Conservation (phyloP, 2,888 invertebrate species). For the Troides aeacus region DNA sequence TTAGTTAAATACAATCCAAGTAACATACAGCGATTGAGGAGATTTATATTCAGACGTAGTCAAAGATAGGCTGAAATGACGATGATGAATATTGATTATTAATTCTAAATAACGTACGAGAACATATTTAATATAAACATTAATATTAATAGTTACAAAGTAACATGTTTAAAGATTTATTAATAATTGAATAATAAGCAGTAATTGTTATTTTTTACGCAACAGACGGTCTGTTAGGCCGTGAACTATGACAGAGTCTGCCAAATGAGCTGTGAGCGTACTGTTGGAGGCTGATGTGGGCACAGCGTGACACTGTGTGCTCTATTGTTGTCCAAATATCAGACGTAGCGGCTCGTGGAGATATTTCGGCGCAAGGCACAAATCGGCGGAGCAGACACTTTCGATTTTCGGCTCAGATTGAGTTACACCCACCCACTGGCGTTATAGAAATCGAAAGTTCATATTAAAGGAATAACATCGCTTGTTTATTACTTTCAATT, state of each 20-base stretch:
- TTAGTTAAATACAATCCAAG: no score
- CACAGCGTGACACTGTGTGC: conserved; percentile 50
- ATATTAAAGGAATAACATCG: background rate
- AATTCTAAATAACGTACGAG: background rate
- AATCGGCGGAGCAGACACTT: conserved; percentile 44
- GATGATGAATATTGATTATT: background rate
- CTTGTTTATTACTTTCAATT: background rate
- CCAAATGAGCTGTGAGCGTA: conserved; percentile 61
- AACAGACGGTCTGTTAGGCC: conserved; percentile 39
- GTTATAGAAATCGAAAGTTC: conserved; percentile 16
- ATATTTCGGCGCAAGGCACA: conserved; percentile 39
- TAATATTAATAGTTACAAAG: background rate
- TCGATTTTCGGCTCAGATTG: conserved; percentile 18
- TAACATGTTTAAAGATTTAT: conserved; percentile 9
- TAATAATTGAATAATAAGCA: conserved; percentile 22
- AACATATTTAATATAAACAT: background rate
- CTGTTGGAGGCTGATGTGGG: conserved; percentile 56
- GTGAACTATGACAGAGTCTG: conserved; percentile 64
- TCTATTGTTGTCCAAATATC: conserved; percentile 51
- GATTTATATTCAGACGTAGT: no score
- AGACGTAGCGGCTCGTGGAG: conserved; percentile 46
- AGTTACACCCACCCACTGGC: conserved; percentile 4
- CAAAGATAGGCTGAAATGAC: no score
- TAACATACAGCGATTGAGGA: no score
- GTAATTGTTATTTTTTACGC: conserved; percentile 20